phyloP scores from a whole-genome alignment of 2,888 invertebrate genomes.

The Napeogenes inachia region DNA sequence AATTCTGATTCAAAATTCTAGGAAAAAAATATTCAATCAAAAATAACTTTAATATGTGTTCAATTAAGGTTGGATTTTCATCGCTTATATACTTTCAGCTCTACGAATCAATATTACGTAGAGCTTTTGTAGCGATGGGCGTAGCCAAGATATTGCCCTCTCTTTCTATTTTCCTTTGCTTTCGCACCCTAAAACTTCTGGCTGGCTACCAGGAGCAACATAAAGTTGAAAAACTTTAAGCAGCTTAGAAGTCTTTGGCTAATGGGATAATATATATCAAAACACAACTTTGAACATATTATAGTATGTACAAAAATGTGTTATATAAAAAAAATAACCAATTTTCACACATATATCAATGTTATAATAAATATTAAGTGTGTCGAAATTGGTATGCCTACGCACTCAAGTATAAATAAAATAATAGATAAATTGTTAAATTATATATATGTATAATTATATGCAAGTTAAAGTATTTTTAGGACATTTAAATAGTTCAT shows the following conservation, averaged over 20 bases:
- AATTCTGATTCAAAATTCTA: background rate
- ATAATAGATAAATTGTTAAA: too few species aligned
- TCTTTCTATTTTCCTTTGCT: slow-evolving; percentile 36
- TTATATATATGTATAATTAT: too few species aligned
- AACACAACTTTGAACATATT: too few species aligned
- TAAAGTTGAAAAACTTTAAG: slow-evolving; percentile 14
- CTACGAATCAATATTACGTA: slow-evolving; percentile 54
- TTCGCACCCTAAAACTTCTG: slow-evolving; percentile 27
- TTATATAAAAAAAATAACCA: too few species aligned
- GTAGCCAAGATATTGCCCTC: slow-evolving; percentile 41
- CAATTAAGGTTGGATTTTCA: slow-evolving; percentile 29
- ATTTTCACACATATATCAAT: too few species aligned
- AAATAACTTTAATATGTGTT: slow-evolving; percentile 7
- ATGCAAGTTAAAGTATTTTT: too few species aligned
- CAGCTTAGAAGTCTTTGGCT: background rate
- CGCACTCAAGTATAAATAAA: too few species aligned
- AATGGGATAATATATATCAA: too few species aligned
- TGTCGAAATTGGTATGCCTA: too few species aligned
- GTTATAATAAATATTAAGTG: too few species aligned
- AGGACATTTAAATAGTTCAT: too few species aligned
- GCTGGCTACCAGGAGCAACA: slow-evolving; percentile 34
- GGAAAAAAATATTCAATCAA: slow-evolving; percentile 18
- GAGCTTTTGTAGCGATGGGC: slow-evolving; percentile 47
- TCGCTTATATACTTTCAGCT: background rate
- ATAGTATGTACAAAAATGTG: too few species aligned